A percentile compares a stretch with the other conserved stretches of the same genome.
phyloP scores from a whole-genome alignment of 2,797 vertebrate species.

The Nannoperca australis region DNA sequence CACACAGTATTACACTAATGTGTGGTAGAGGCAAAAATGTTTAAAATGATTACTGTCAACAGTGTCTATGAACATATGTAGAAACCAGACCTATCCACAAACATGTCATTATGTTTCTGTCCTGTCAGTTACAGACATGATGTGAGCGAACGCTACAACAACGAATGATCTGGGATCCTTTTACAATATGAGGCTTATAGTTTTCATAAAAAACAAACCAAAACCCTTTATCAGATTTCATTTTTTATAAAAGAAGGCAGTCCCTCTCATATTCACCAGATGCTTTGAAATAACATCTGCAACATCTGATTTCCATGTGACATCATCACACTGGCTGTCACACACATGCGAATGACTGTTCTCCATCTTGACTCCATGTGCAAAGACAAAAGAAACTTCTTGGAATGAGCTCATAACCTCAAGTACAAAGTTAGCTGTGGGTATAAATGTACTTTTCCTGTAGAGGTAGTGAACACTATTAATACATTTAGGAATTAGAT shows the following conservation, averaged over 20 bases:
- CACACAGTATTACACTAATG: not conserved
- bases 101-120: conserved; percentile 44
- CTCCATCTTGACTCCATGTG: conserved; percentile 56
- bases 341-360: conserved; percentile 49
- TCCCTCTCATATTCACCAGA: conserved; percentile 19
- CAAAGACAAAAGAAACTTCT: not conserved
- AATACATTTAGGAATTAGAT: not conserved
- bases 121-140: conserved; percentile 6
- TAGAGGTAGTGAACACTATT: not conserved
- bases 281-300: conserved; percentile 50
- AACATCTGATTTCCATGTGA: conserved; percentile 58
- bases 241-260: not conserved
- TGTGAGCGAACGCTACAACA: conserved; percentile 1
- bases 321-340: conserved; percentile 30
- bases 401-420: conserved; percentile 9
- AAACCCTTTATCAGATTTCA: not conserved
- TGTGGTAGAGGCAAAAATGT: not conserved
- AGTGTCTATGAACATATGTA: not conserved
- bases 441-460: not conserved
- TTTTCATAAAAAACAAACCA: not conserved
- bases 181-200: not conserved
- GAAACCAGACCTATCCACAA: conserved; percentile 8
- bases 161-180: not conserved
- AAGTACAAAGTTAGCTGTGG: not conserved
- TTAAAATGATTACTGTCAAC: not conserved